Conservation (phyloP, 2,113 vertebrate species). For the Chlorodrepanis virens region DNA sequence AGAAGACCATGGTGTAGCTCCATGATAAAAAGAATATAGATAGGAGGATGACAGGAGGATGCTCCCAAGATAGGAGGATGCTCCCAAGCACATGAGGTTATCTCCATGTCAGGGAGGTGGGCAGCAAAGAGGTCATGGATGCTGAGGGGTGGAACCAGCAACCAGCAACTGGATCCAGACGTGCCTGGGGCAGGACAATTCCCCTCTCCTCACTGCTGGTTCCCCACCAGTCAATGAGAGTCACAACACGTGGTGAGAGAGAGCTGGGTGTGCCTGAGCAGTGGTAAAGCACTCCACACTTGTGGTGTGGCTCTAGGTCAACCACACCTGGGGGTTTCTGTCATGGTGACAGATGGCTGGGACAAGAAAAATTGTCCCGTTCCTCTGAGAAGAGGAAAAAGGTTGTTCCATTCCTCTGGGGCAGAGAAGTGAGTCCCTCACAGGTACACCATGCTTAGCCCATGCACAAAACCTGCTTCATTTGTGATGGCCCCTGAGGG, state of each 20-base stretch:
- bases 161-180: background rate
- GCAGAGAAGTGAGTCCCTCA: background rate
- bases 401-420: background rate
- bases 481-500: background rate
- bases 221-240: background rate
- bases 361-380: background rate
- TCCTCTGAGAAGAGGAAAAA: background rate
- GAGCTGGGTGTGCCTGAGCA: rapidly evolving
- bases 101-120: background rate
- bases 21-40: no score
- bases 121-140: background rate
- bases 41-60: background rate
- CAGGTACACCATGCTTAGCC: rapidly evolving
- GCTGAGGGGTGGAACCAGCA: background rate
- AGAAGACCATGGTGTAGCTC: background rate
- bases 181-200: background rate
- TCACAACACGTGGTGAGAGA: rapidly evolving
- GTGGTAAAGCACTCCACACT: rapidly evolving
- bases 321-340: background rate
- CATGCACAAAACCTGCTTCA: background rate
- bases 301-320: background rate
- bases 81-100: background rate
- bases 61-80: background rate
- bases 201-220: background rate
- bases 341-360: rapidly evolving